Percentiles rank a stretch among this genome's conserved stretches.
Conservation (phyloP, 92 coral and sea anemone genomes). For the Montipora capitata region DNA sequence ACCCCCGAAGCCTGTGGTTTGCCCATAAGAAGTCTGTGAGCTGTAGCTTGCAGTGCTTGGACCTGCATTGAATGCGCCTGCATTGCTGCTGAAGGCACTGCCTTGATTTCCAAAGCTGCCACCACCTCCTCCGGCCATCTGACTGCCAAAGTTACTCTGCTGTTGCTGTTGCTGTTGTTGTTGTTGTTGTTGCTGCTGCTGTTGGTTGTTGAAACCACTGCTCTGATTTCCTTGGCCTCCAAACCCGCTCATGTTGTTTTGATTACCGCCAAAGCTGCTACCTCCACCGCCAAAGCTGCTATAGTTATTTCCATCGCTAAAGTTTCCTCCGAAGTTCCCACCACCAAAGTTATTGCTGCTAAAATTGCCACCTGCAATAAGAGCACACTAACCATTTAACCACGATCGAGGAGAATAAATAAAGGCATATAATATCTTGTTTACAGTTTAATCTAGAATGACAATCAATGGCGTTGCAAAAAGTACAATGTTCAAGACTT, state of each 20-base stretch:
- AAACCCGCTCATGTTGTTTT: constrained; percentile 76
- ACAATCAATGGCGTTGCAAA: too few relatives aligned
- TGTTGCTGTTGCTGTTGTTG: constrained; percentile 62
- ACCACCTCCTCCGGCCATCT: constrained; percentile 5
- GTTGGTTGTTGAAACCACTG: constrained; percentile 47
- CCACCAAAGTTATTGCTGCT: constrained; percentile 63
- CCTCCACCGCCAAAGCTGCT: constrained; percentile 73
- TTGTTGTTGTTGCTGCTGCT: constrained; percentile 46
- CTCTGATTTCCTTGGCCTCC: constrained; percentile 79
- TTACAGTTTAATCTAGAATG: too few relatives aligned
- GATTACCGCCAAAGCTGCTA: constrained; percentile 73
- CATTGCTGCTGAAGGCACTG: constrained; percentile 12
- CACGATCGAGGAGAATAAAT: background rate
- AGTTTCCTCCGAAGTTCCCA: constrained; percentile 69
- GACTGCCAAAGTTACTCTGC: constrained; percentile 81
- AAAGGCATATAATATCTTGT: background rate
- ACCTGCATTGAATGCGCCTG: constrained; percentile 15
- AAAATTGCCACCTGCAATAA: constrained; percentile 66
- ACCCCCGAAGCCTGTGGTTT: constrained; percentile 7
- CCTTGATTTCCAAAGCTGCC: background rate
- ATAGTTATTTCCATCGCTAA: constrained; percentile 65
- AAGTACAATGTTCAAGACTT: too few relatives aligned
- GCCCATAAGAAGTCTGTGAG: constrained; percentile 42
- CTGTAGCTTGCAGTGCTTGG: constrained; percentile 29
- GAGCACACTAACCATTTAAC: background rate